Percentiles rank a stretch among this genome's conserved stretches.
Evolutionary conservation across 1,140 invertebrate genomes (phyloP).

Genomic region (Heliconius melpomene): DNA sequence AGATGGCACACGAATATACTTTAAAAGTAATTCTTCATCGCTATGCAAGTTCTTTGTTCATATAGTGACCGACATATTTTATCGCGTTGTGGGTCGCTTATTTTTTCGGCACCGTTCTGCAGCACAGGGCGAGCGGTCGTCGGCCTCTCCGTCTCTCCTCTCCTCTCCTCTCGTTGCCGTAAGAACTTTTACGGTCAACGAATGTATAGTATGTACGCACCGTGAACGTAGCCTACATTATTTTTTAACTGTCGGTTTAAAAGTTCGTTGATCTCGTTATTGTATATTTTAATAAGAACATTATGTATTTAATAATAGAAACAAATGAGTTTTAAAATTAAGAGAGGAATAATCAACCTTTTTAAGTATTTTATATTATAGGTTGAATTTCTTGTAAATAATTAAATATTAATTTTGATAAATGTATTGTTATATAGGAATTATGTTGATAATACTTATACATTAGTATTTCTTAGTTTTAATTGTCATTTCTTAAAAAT

Average conservation of each 20-base stretch:
- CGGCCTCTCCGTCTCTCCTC: constrained; percentile 59
- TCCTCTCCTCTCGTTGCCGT: constrained; percentile 56
- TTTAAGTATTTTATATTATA: neutral
- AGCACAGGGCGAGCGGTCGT: constrained; percentile 65
- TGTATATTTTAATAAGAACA: constrained; percentile 72
- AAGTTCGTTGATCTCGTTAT: constrained; percentile 72
- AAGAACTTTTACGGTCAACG: constrained; percentile 76
- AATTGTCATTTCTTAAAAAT: neutral
- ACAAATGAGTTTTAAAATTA: neutral
- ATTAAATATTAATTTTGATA: neutral
- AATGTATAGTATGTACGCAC: constrained; percentile 69
- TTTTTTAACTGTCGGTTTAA: constrained; percentile 79
- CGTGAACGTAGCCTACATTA: constrained; percentile 79
- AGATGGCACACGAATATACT: neutral
- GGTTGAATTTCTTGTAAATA: neutral
- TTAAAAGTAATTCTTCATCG: constrained; percentile 18
- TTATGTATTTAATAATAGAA: constrained; percentile 15
- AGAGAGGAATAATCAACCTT: neutral
- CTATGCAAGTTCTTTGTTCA: constrained; percentile 68
- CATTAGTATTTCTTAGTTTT: neutral
- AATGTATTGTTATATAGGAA: neutral
- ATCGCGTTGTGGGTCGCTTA: constrained; percentile 72
- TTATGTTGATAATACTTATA: neutral
- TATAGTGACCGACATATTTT: constrained; percentile 68
- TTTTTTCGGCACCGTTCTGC: constrained; percentile 74